Percentiles rank a stretch among this genome's conserved stretches.
Evolutionary conservation across 2,888 invertebrate species (phyloP).

Genomic region (Callinectes sapidus): DNA sequence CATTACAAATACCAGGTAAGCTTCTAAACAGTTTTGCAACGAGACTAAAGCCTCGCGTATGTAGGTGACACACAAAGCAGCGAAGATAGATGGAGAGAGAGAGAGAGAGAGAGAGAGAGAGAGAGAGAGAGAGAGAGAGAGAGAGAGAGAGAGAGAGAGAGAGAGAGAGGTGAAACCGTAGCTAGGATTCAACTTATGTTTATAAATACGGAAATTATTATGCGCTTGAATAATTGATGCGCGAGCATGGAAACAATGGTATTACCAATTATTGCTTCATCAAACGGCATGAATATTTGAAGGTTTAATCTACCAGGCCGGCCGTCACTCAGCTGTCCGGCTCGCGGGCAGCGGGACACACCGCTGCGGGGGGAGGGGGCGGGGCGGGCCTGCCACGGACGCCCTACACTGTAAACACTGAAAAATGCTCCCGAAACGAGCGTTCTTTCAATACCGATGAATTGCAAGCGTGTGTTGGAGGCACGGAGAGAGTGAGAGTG

Average conservation of each 20-base stretch:
- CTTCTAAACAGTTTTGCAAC: background rate
- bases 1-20: background rate
- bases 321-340: conserved; percentile 42
- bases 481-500: background rate
- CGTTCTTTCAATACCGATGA: conserved; percentile 14
- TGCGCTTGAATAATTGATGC: conserved; percentile 51
- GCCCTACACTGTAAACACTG: conserved; percentile 34
- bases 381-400: background rate
- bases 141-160: conserved; percentile 15
- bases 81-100: background rate
- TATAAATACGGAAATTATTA: conserved; percentile 60
- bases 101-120: conserved; percentile 24
- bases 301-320: conserved; percentile 52
- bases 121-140: conserved; percentile 13
- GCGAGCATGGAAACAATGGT: conserved; percentile 54
- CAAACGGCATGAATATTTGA: conserved; percentile 64
- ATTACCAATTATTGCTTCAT: conserved; percentile 68
- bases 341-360: conserved; percentile 38
- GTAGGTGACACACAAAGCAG: conserved; percentile 12
- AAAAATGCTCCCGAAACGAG: conserved; percentile 24
- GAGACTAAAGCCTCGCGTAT: background rate
- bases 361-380: background rate
- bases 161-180: conserved; percentile 10
- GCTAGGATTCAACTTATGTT: conserved; percentile 45
- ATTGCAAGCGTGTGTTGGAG: conserved; percentile 3